Percentiles rank a stretch among this genome's conserved stretches.
These are phyloP conservation scores for Drosophila teissieri DNA, from an alignment of 1,140 invertebrate species.

Conservation along the genomic window DNA sequence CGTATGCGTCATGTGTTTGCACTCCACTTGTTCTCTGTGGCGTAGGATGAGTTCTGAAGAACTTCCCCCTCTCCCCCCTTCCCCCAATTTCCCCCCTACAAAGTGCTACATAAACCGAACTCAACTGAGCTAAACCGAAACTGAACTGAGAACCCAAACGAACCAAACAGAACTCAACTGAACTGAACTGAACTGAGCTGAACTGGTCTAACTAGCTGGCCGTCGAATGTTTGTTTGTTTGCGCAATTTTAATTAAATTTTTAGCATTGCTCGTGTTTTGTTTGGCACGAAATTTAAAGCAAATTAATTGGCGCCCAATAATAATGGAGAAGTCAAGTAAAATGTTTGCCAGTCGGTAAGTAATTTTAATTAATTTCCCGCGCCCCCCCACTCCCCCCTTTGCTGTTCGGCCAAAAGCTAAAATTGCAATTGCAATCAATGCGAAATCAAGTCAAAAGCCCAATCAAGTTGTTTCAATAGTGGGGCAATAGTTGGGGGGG, in stretches of 20 bases:
- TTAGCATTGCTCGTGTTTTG: conserved; percentile 59
- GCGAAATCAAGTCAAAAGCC: conserved; percentile 53
- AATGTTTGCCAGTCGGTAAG: conserved; percentile 36
- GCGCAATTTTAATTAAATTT: conserved; percentile 71
- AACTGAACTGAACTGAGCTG: background rate
- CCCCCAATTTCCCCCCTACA: too few species aligned
- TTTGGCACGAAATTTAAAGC: conserved; percentile 51
- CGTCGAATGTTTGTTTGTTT: conserved; percentile 29
- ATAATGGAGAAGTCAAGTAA: conserved; percentile 47
- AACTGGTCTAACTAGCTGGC: conserved; percentile 36
- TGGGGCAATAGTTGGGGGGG: conserved; percentile 1
- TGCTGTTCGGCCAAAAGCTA: conserved; percentile 14
- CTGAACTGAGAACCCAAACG: background rate
- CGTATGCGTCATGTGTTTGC: conserved; percentile 69
- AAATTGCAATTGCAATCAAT: conserved; percentile 69
- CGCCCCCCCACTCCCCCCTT: too few species aligned
- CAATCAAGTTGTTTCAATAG: conserved; percentile 26
- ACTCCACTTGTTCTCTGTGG: conserved; percentile 51
- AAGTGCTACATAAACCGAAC: conserved; percentile 14
- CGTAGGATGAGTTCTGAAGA: conserved; percentile 31
- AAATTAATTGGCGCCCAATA: conserved; percentile 57
- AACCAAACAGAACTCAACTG: conserved; percentile 11
- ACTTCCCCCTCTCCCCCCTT: background rate
- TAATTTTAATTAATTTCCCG: conserved; percentile 72
- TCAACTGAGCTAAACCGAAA: background rate